Conservation (phyloP, 2,113 vertebrate genomes). For the Strix uralensis region DNA sequence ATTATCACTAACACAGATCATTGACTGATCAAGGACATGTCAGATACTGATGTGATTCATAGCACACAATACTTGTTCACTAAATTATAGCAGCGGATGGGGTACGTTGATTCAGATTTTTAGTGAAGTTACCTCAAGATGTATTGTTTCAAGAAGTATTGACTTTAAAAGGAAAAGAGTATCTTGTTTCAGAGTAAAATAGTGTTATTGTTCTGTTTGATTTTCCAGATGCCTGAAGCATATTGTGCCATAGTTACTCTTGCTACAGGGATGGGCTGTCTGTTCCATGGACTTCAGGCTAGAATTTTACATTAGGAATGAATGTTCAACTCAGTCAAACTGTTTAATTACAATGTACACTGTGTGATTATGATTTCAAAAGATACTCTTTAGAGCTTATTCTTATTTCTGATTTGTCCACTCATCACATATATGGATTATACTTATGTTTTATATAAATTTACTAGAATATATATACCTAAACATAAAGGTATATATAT, state of each 20-base stretch:
- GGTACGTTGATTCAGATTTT: not conserved
- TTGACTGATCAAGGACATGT: not conserved
- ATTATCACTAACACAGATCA: not conserved
- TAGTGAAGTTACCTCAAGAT: not conserved
- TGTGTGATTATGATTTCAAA: not conserved
- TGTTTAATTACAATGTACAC: not conserved
- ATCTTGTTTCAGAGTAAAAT: not conserved
- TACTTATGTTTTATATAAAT: not conserved
- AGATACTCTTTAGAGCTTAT: not conserved
- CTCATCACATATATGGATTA: not conserved
- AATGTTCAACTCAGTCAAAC: not conserved
- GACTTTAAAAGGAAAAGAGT: not conserved
- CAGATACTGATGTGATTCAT: not conserved
- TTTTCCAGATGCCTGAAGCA: not conserved
- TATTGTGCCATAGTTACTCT: not conserved
- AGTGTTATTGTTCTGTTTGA: not conserved
- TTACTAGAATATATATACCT: too few relatives aligned
- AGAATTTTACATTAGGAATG: not conserved
- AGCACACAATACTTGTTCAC: not conserved
- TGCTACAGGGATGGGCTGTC: not conserved
- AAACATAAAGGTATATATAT: not conserved
- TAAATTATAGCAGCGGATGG: not conserved
- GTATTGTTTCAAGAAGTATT: not conserved
- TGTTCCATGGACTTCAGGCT: not conserved
- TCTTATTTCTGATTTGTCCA: not conserved